phyloP scores from a whole-genome alignment of 2,888 invertebrate genomes.

The Aplocera efformata region DNA sequence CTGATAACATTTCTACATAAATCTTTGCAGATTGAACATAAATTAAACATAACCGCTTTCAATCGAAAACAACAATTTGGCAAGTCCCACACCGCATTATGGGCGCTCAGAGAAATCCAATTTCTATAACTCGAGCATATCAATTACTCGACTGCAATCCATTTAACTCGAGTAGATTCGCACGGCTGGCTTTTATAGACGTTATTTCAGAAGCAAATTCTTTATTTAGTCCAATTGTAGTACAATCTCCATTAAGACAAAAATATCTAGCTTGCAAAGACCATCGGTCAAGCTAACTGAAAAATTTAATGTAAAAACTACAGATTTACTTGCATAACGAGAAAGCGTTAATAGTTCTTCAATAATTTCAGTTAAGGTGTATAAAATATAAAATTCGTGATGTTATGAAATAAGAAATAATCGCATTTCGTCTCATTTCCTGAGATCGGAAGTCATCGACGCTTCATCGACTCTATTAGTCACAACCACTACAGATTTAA shows the following conservation, averaged over 20 bases:
- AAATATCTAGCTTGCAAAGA: conserved; percentile 10
- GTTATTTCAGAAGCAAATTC: conserved; percentile 34
- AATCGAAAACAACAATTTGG: conserved; percentile 12
- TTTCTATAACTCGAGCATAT: conserved; percentile 31
- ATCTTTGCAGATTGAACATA: no score
- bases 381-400: conserved; percentile 17
- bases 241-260: background rate
- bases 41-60: background rate
- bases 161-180: conserved; percentile 43
- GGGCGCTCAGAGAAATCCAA: conserved; percentile 26
- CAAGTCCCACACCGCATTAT: conserved; percentile 20
- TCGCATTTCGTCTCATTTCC: conserved; percentile 14
- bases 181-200: conserved; percentile 43
- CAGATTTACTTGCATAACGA: no score
- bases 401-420: conserved; percentile 25
- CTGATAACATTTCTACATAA: no score
- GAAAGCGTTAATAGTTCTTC: no score
- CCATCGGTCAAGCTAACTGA: no score
- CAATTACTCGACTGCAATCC: conserved; percentile 35
- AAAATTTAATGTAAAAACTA: no score
- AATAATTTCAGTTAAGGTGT: background rate
- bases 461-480: conserved; percentile 29
- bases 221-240: conserved; percentile 8
- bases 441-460: conserved; percentile 39
- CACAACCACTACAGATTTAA: conserved; percentile 26